Evolutionary conservation across 2,797 vertebrate species (phyloP), one percentile per base, ranked within the genome.

Genomic region (Gorsachius magnificus): DNA sequence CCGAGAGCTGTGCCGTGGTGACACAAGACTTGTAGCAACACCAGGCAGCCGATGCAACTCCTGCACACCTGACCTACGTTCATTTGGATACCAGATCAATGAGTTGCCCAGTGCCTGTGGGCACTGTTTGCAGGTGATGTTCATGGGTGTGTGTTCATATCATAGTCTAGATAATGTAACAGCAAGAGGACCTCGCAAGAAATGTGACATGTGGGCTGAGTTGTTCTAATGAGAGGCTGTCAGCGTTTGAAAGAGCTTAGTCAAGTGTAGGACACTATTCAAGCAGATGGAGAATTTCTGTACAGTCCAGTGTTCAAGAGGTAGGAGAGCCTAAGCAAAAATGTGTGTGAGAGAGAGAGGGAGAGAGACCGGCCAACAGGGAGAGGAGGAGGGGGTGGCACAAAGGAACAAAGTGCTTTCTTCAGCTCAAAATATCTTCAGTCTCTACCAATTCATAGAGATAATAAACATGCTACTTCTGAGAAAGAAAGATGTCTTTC

Each of bases 321-420:
- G 82, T 0, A 60, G 54, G 51, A 88, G 53, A 87, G 48, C 61
- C 50, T 48, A 69, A 85, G 65, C 29, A 93, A 56, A 91, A 95
- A 63, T 7, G 17, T 66, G 45, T 57, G 31, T 56, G 36, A 31
- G 58, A 6, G 46, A 5, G 56, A 61, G 58, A 6, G 46, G 4
- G 57, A 61, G 31, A 38, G 60, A 76, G 64, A 65, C 10, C 0
- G 1, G 45, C n/a, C 0, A 0, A 60, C 2, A 3, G 45, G n/a
- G 56, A 90, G 63, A 65, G 50, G 72, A 85, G 50, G 66, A 86
- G 86, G 81, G 72, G 66, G 41, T 16, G 14, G 16, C 82, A 69
- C 66, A 86, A 81, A 94, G 68, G 66, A 94, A 88, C 61, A 91
- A 88, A 94, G 58, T 83, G 65, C n/a, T 95, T 94, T 95, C 87